phyloP scores from a whole-genome alignment of 2,797 vertebrate species.

The Novumbra hubbsi region DNA sequence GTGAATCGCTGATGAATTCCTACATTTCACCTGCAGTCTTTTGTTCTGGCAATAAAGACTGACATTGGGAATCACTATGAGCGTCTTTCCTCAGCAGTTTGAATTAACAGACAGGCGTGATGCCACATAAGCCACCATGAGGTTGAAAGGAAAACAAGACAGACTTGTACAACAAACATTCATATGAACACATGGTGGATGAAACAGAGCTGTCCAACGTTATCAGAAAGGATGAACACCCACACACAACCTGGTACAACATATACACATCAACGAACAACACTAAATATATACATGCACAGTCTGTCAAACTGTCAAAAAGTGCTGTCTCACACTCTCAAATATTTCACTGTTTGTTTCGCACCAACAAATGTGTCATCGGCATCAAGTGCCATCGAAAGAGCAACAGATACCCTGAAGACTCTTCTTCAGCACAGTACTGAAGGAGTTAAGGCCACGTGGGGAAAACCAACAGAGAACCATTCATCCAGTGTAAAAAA shows the following conservation, averaged over 20 bases:
- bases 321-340: conserved; percentile 63
- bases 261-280: conserved; percentile 8
- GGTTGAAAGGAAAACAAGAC: background rate
- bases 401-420: conserved; percentile 24
- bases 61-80: background rate
- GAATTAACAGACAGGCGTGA: background rate
- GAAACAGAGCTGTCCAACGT: conserved; percentile 15
- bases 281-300: conserved; percentile 2
- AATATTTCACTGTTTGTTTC: conserved; percentile 20
- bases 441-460: conserved; percentile 42
- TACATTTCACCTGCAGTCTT: background rate
- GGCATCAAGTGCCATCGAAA: conserved; percentile 17
- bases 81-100: background rate
- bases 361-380: conserved; percentile 22
- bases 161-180: background rate
- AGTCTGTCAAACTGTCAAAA: conserved; percentile 41
- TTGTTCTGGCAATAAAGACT: background rate
- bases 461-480: conserved; percentile 30
- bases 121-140: background rate
- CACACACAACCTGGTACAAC: background rate
- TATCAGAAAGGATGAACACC: background rate
- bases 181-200: conserved; percentile 3
- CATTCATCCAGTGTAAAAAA: conserved; percentile 14
- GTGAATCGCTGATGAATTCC: background rate
- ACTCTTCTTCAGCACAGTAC: conserved; percentile 11